Evolutionary conservation across 2,888 invertebrate species (phyloP).

Genomic region (Nipponacmea schrenckii): DNA sequence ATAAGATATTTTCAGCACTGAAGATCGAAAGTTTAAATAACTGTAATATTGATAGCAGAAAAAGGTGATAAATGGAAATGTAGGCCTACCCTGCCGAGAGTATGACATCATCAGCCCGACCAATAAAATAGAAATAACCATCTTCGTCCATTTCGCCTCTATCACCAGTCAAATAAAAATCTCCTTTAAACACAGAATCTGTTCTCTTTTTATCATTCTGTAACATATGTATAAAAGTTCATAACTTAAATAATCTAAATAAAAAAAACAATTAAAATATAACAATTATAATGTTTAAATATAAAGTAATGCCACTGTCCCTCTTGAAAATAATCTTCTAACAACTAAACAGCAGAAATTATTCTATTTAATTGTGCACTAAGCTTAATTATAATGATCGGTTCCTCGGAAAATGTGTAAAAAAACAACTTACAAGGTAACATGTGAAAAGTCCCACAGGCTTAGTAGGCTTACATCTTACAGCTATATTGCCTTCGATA

Average conservation of each 20-base stretch:
- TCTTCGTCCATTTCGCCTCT: slow-evolving; percentile 67
- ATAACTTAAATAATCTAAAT: not conserved
- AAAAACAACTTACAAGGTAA: slow-evolving; percentile 51
- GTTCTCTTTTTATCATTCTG: slow-evolving; percentile 62
- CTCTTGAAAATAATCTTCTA: slow-evolving; percentile 51
- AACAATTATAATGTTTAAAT: no score
- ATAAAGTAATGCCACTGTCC: no score
- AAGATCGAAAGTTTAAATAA: no score
- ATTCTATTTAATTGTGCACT: no score
- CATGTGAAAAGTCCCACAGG: slow-evolving; percentile 68
- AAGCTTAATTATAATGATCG: no score
- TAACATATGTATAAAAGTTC: not conserved
- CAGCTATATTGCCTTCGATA: slow-evolving; percentile 66
- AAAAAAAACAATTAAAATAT: no score
- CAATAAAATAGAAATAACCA: slow-evolving; percentile 68
- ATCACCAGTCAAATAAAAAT: slow-evolving; percentile 70
- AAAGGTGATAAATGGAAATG: no score
- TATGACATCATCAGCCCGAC: slow-evolving; percentile 70
- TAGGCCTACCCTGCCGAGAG: slow-evolving; percentile 66
- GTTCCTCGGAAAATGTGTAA: no score
- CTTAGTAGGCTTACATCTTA: slow-evolving; percentile 61
- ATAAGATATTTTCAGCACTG: no score
- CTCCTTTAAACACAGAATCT: slow-evolving; percentile 58
- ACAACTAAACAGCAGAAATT: no score
- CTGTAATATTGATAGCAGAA: no score